phyloP scores from a whole-genome alignment of 2,113 vertebrate genomes.

The Cyphomyrus discorhynchus region DNA sequence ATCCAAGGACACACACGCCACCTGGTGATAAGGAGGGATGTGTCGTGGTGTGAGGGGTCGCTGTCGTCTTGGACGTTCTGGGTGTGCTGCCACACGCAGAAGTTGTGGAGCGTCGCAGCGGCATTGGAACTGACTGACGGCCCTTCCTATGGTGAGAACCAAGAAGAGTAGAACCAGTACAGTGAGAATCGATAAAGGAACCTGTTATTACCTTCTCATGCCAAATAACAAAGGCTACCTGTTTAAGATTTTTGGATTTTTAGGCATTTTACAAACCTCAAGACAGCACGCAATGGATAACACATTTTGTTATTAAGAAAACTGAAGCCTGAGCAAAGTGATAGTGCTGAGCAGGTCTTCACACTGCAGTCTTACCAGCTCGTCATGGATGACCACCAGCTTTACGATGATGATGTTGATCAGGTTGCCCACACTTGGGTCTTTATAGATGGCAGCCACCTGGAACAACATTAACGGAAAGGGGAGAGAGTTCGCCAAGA shows the following conservation, averaged over 20 bases:
- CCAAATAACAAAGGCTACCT: neutral
- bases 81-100: conserved; percentile 89
- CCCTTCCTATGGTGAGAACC: conserved; percentile 70
- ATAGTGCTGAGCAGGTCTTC: neutral
- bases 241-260: neutral
- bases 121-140: conserved; percentile 85
- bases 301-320: neutral
- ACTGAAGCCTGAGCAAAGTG: neutral
- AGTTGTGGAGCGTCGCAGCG: conserved; percentile 84
- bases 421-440: conserved; percentile 91
- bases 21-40: conserved; percentile 93
- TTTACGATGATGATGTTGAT: conserved; percentile 94
- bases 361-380: conserved; percentile 71
- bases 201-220: neutral
- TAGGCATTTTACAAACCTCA: neutral
- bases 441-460: conserved; percentile 92
- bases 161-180: neutral
- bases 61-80: conserved; percentile 83
- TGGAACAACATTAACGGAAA: conserved; percentile 59
- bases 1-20: conserved; percentile 36
- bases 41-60: conserved; percentile 87
- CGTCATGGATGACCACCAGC: conserved; percentile 83
- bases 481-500: conserved; percentile 38
- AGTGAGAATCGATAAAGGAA: neutral
- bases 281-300: neutral